Conservation (phyloP, 1,140 invertebrate genomes). For the Pectinophora gossypiella region DNA sequence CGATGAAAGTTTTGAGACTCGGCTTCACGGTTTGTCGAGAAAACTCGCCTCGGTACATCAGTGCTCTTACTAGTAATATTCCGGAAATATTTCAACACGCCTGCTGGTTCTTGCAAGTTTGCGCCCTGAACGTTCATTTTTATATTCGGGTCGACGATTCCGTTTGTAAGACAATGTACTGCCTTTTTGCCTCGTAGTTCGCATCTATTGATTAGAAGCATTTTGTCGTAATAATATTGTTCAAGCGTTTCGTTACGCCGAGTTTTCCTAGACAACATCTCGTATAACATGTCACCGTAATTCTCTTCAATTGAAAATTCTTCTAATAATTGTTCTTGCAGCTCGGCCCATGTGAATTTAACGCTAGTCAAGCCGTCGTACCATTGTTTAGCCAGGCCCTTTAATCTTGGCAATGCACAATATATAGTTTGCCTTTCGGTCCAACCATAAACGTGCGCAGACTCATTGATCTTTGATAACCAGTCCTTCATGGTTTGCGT, state of each 20-base stretch:
- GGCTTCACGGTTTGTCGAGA: too few relatives aligned
- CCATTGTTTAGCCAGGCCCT: conserved; percentile 4
- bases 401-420: conserved; percentile 3
- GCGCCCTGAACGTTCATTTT: conserved; percentile 7
- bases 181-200: neutral
- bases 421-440: conserved; percentile 6
- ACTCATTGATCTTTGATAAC: conserved; percentile 8
- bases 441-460: conserved; percentile 5
- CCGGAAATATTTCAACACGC: conserved; percentile 2
- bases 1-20: too few relatives aligned
- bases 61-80: neutral
- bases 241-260: conserved; percentile 4
- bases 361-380: conserved; percentile 6
- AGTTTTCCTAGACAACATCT: conserved; percentile 8
- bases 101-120: neutral
- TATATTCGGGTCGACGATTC: conserved; percentile 3
- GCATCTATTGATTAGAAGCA: conserved; percentile 4
- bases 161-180: conserved; percentile 5
- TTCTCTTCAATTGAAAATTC: conserved; percentile 1
- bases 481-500: conserved; percentile 8
- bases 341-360: conserved; percentile 6
- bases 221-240: conserved; percentile 9
- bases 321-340: neutral
- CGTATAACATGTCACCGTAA: conserved; percentile 1
- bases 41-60: too few relatives aligned